Percentiles rank a stretch among this genome's conserved stretches.
phyloP scores from a whole-genome alignment of 2,113 vertebrate species.

The Saguinus midas region DNA sequence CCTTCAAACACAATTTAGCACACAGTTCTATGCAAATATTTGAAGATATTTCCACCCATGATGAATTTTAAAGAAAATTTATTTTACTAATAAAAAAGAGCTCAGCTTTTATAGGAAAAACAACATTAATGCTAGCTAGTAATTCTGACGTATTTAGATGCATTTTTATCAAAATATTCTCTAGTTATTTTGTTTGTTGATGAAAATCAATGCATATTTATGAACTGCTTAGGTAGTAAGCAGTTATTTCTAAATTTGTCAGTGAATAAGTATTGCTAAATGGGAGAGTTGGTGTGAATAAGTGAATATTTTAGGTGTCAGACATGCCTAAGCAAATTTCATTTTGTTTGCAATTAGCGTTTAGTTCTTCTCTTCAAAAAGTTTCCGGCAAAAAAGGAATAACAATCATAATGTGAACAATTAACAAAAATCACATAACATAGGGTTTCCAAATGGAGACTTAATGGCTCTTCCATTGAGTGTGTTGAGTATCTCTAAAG shows the following conservation, averaged over 20 bases:
- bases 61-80: constrained; percentile 29
- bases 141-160: constrained; percentile 10
- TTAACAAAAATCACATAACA: constrained; percentile 21
- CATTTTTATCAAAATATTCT: background rate
- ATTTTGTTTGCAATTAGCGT: constrained; percentile 14
- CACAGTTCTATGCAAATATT: background rate
- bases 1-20: background rate
- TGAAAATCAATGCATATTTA: constrained; percentile 49
- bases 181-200: background rate
- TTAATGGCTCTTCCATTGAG: background rate
- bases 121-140: background rate
- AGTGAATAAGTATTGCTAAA: constrained; percentile 54
- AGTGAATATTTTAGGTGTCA: constrained; percentile 44
- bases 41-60: background rate
- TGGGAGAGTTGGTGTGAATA: constrained; percentile 43
- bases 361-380: background rate
- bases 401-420: background rate
- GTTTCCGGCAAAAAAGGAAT: constrained; percentile 19
- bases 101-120: background rate
- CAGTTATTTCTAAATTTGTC: constrained; percentile 57
- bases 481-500: background rate
- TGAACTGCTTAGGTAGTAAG: constrained; percentile 50
- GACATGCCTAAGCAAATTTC: background rate
- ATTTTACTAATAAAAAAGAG: background rate
- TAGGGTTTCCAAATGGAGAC: background rate